Base-by-base conservation (phyloP, 92 coral and sea anemone species). In the Nematostella vectensis region DNA sequence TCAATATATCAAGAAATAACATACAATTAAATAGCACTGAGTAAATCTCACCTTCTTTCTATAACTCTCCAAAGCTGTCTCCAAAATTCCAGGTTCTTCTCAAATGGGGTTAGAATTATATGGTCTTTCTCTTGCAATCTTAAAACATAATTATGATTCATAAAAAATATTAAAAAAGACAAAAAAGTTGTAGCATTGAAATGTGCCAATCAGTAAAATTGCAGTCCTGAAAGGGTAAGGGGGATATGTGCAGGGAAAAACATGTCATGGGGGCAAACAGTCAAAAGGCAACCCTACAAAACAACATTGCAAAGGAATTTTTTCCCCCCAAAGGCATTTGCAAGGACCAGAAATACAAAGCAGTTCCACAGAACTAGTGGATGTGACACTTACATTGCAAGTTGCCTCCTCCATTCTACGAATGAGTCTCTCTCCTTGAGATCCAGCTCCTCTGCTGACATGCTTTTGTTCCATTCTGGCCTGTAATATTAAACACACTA, bases 11-110 rank as follows among this genome's bases (percentile, higher is more conserved):
- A 0, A 27, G 56, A n/a, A 19, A 12, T 4, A 44, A 44, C 4
- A 4, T 44, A 44, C n/a, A n/a, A n/a, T n/a, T n/a, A n/a, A n/a
- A 27, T 3, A 31, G 29, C 4, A 56, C n/a, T n/a, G n/a, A n/a
- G n/a, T 15, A 6, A 33, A 33, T 33, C 6, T 33, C 15, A 33
- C 98, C 98, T 91, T 65, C 95, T 69, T 74, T 91, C 98, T 31
- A 91, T 85, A 23, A 85, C 98, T 64, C 98, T 70, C 98, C 98
- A 91, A 43, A 91, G 33, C 52, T 91, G 98, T 50, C 98, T 85
- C 98, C 98, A 91, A 47, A 91, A 91, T 55, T 81, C 95, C 60
- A 91, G 80, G 54, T 91, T 91, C 48, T 81, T 83, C 55, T 91
- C 98, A 81, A 91, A 91, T 31, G 98, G 98, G 11, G 98, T 91